Percentiles rank a stretch among this genome's conserved stretches.
Evolutionary conservation across 2,113 vertebrate genomes (phyloP).

Genomic region (Neotoma lepida): DNA sequence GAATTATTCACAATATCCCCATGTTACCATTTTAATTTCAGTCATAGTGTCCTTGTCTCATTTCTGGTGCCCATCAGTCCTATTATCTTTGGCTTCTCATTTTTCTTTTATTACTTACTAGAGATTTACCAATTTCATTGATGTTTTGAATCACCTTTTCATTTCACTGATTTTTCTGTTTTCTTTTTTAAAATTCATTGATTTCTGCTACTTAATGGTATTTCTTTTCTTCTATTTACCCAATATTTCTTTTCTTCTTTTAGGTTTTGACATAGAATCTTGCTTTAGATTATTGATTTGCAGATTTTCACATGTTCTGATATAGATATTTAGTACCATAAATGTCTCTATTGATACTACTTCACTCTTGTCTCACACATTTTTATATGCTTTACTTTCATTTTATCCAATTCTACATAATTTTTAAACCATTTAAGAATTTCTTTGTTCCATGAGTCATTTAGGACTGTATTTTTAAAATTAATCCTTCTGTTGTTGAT

Average conservation of each 20-base stretch:
- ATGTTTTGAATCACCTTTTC: not conserved
- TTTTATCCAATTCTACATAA: conserved; percentile 5
- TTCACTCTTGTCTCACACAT: not conserved
- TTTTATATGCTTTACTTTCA: conserved; percentile 2
- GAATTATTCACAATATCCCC: conserved; percentile 2
- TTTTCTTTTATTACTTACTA: conserved; percentile 11
- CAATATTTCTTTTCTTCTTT: not conserved
- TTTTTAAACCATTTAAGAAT: conserved; percentile 31
- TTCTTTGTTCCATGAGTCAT: not conserved
- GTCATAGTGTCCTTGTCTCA: not conserved
- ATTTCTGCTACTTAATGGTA: conserved; percentile 23
- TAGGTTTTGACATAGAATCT: not conserved
- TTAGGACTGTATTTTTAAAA: not conserved
- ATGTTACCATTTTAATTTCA: not conserved
- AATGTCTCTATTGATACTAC: not conserved
- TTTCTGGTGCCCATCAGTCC: not conserved
- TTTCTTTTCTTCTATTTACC: conserved; percentile 39
- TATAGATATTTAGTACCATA: not conserved
- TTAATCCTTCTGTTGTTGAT: not conserved
- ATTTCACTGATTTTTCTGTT: conserved; percentile 22
- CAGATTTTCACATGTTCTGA: not conserved
- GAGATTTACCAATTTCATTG: conserved; percentile 9
- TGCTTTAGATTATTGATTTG: conserved; percentile 15
- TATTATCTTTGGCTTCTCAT: not conserved
- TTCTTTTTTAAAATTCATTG: not conserved